Percentiles rank a stretch among this genome's conserved stretches.
Conservation (phyloP, 2,797 vertebrate genomes). For the Phrynocephalus guinanensis region DNA sequence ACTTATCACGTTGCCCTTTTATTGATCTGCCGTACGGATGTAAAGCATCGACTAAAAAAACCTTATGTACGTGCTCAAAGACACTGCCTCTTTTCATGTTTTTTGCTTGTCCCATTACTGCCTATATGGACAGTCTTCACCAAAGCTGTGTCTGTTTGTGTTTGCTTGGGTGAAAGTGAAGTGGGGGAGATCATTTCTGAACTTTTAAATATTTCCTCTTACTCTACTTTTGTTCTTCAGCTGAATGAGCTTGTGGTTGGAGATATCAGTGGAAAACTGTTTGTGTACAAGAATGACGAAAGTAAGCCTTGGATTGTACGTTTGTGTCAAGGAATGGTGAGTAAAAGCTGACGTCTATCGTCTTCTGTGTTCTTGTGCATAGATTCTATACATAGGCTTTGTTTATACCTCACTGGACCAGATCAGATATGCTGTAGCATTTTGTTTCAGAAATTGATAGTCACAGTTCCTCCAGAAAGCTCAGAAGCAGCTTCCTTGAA, state of each 20-base stretch:
- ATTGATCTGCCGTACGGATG: no score
- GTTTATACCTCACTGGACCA: neutral
- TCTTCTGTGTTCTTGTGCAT: neutral
- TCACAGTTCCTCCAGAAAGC: neutral
- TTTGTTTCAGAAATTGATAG: neutral
- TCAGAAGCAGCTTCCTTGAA: neutral
- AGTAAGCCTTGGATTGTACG: conserved; percentile 90
- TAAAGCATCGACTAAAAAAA: no score
- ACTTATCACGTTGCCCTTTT: no score
- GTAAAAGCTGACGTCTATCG: conserved; percentile 52
- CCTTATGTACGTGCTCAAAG: no score
- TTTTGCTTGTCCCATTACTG: neutral
- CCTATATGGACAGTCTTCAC: no score
- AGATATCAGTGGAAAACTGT: conserved; percentile 92
- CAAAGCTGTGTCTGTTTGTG: neutral
- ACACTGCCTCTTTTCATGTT: neutral
- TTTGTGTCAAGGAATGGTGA: conserved; percentile 93
- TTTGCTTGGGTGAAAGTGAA: neutral
- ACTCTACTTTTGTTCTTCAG: conserved; percentile 70
- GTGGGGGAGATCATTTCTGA: neutral
- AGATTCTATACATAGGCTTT: neutral
- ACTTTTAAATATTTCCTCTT: neutral
- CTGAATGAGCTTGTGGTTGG: conserved; percentile 95
- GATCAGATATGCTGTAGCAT: neutral
- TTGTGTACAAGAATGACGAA: conserved; percentile 93